These are phyloP conservation scores for Troides aeacus DNA, from an alignment of 2,888 invertebrate species.

Conservation along the genomic window DNA sequence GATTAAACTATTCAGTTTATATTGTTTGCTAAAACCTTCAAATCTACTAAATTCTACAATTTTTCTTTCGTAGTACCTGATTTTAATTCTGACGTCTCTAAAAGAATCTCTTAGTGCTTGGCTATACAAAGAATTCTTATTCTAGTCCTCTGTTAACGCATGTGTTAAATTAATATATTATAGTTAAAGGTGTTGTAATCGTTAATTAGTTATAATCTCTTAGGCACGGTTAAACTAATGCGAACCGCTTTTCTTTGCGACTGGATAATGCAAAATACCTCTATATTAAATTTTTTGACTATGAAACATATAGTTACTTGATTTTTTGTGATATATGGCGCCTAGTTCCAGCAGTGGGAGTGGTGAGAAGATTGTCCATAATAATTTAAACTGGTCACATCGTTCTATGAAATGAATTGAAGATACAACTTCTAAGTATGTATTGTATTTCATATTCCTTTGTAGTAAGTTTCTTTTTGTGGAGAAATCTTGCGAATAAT, in stretches of 20 bases:
- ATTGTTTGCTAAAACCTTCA: neutral
- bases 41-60: neutral
- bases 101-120: conserved; percentile 1
- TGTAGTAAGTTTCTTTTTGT: no score
- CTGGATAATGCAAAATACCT: neutral
- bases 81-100: neutral
- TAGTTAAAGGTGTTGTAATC: neutral
- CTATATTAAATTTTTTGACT: no score
- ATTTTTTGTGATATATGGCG: no score
- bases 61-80: conserved; percentile 19
- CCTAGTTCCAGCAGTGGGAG: no score
- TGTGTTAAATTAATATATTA: neutral
- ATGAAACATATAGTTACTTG: no score
- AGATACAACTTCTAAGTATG: no score
- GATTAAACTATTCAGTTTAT: neutral
- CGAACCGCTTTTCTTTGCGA: neutral
- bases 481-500: no score
- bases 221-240: neutral
- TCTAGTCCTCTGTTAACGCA: conserved; percentile 19
- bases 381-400: no score
- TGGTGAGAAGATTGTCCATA: no score
- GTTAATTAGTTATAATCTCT: neutral
- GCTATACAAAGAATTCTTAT: neutral
- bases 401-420: no score
- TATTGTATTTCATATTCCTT: no score